These are phyloP conservation scores for Augochlora pura DNA, from an alignment of 1,140 invertebrate genomes.

Conservation along the genomic window DNA sequence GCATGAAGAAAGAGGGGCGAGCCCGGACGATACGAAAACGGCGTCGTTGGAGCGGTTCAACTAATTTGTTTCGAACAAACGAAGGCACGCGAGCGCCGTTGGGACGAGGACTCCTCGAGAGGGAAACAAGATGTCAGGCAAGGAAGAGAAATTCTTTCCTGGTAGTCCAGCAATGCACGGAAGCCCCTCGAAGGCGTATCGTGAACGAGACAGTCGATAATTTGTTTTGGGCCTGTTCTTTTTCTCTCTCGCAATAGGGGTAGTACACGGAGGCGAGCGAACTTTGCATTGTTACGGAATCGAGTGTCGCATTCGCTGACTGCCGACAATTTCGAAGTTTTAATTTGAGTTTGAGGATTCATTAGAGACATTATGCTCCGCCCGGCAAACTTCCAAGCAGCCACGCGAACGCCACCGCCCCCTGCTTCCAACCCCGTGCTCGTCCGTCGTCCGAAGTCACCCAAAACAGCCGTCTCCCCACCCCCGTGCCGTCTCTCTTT, in stretches of 20 bases:
- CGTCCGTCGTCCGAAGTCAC: constrained; percentile 8
- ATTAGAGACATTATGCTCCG: constrained; percentile 74
- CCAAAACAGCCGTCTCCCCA: constrained; percentile 36
- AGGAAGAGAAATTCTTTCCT: constrained; percentile 40
- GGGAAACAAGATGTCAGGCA: constrained; percentile 21
- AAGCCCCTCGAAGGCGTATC: constrained; percentile 40
- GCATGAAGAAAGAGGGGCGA: no score
- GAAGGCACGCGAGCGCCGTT: constrained; percentile 8
- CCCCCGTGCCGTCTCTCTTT: no score
- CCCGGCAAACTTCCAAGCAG: constrained; percentile 50
- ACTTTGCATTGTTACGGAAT: constrained; percentile 76
- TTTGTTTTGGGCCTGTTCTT: constrained; percentile 56
- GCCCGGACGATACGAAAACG: background rate
- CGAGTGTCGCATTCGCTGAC: constrained; percentile 73
- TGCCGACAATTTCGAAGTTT: constrained; percentile 75
- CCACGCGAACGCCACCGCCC: constrained; percentile 39
- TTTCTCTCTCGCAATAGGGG: constrained; percentile 34
- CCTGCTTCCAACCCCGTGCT: background rate
- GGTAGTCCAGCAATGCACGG: constrained; percentile 5
- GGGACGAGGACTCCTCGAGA: constrained; percentile 1
- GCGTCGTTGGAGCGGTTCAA: background rate
- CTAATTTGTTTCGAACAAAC: constrained; percentile 42
- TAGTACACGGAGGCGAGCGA: constrained; percentile 30
- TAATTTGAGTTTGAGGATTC: constrained; percentile 79
- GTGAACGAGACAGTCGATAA: constrained; percentile 60